Percentiles rank a stretch among this genome's conserved stretches.
Conservation (phyloP, 2,797 vertebrate genomes). For the Garrulus glandarius region DNA sequence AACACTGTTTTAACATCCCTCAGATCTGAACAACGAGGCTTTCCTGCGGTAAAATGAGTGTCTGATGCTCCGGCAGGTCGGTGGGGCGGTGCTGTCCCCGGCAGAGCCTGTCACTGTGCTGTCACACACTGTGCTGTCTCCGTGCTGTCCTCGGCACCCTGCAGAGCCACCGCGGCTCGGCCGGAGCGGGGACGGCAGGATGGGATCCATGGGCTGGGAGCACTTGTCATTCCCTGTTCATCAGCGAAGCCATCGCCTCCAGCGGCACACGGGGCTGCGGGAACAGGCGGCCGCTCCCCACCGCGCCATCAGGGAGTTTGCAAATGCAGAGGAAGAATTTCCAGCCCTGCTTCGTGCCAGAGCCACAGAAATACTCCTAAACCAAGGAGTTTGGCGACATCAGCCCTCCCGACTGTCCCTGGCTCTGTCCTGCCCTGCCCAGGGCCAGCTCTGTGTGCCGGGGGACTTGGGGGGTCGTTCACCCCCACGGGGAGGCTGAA, state of each 20-base stretch:
- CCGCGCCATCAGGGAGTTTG: neutral
- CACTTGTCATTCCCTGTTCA: neutral
- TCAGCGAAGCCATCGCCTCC: neutral
- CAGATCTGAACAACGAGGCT: fast-evolving
- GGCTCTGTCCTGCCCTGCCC: neutral
- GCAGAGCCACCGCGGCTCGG: neutral
- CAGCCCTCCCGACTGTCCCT: fast-evolving
- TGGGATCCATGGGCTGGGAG: neutral
- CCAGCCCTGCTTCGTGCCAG: neutral
- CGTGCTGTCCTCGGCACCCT: neutral
- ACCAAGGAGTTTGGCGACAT: neutral
- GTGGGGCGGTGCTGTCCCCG: neutral
- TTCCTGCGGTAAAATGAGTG: neutral
- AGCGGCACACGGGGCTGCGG: neutral
- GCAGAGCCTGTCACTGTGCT: neutral
- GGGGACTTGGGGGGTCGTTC: neutral
- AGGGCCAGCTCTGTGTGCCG: neutral
- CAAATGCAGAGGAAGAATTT: neutral
- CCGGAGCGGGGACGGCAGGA: neutral
- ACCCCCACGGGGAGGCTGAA: neutral
- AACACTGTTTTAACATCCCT: fast-evolving
- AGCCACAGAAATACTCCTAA: neutral
- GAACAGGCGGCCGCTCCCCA: neutral
- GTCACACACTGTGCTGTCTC: neutral
- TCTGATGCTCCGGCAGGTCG: fast-evolving